Evolutionary conservation across 2,113 vertebrate species (phyloP).

Genomic region (Osmerus eperlanus): DNA sequence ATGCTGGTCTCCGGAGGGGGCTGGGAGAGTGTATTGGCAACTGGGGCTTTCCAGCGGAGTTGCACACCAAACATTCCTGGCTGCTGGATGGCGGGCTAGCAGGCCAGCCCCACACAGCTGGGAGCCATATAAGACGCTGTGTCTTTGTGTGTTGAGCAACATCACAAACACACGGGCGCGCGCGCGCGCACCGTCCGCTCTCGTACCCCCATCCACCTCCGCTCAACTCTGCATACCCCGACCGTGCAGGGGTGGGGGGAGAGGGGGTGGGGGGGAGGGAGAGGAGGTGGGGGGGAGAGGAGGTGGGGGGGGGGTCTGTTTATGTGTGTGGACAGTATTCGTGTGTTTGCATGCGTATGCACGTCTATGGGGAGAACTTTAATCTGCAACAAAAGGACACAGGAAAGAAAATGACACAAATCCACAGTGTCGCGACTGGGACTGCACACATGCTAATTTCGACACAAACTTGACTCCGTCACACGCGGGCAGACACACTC

Average conservation of each 20-base stretch:
- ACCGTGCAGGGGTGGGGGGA: not conserved
- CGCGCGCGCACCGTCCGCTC: slow-evolving; percentile 12
- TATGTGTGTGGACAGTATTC: not conserved
- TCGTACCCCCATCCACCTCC: not conserved
- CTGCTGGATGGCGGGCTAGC: slow-evolving; percentile 50
- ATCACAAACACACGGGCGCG: slow-evolving; percentile 9
- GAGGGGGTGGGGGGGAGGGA: not conserved
- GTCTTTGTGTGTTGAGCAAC: slow-evolving; percentile 61
- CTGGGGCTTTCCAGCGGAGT: slow-evolving; percentile 64
- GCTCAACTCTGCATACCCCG: slow-evolving; percentile 9
- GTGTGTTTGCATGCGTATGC: not conserved
- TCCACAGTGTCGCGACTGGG: too few relatives aligned
- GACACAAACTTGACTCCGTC: not conserved
- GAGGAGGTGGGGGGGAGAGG: too few relatives aligned
- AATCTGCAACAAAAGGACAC: not conserved
- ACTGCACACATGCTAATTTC: not conserved
- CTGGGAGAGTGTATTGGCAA: slow-evolving; percentile 49
- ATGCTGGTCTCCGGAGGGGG: slow-evolving; percentile 32
- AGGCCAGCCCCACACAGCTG: slow-evolving; percentile 62
- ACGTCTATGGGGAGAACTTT: not conserved
- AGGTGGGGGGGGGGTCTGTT: not conserved
- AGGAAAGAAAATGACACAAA: not conserved
- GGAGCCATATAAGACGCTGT: slow-evolving; percentile 64
- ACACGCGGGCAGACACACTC: not conserved
- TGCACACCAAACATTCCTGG: slow-evolving; percentile 71